These are phyloP conservation scores for Archaeoteleia sp. DNA, from an alignment of 2,888 invertebrate species.

Conservation along the genomic window DNA sequence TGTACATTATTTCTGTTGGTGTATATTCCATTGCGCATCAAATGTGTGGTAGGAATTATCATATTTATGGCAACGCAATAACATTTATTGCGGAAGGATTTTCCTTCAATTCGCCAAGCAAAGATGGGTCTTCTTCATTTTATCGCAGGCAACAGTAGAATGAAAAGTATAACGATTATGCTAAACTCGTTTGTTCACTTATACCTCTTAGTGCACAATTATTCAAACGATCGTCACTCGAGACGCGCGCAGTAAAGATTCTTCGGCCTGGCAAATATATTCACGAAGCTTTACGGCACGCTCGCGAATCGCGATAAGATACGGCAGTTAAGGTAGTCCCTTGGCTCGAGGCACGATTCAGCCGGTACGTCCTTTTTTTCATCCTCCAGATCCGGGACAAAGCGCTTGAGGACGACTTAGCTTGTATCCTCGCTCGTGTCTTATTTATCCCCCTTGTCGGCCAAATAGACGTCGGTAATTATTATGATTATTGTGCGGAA, in stretches of 20 bases:
- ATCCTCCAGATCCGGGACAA: conserved; percentile 57
- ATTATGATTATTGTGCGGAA: conserved; percentile 42
- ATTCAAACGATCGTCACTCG: conserved; percentile 54
- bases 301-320: conserved; percentile 52
- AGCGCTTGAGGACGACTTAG: conserved; percentile 55
- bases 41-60: too few relatives aligned
- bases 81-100: conserved; percentile 43
- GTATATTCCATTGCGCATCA: too few relatives aligned
- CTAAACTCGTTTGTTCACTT: conserved; percentile 51
- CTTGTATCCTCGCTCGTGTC: conserved; percentile 42
- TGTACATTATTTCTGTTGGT: too few relatives aligned
- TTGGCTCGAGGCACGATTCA: conserved; percentile 38
- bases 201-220: conserved; percentile 51
- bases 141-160: conserved; percentile 45
- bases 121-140: conserved; percentile 35
- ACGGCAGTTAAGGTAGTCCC: conserved; percentile 53
- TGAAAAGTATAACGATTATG: conserved; percentile 53
- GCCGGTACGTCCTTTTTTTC: conserved; percentile 39
- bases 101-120: conserved; percentile 31
- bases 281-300: conserved; percentile 50
- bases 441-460: conserved; percentile 35
- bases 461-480: conserved; percentile 17
- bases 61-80: conserved; percentile 25
- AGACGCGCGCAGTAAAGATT: conserved; percentile 47
- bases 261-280: conserved; percentile 49